Conservation (phyloP, 2,888 invertebrate genomes). For the Melangyna quadrimaculata region DNA sequence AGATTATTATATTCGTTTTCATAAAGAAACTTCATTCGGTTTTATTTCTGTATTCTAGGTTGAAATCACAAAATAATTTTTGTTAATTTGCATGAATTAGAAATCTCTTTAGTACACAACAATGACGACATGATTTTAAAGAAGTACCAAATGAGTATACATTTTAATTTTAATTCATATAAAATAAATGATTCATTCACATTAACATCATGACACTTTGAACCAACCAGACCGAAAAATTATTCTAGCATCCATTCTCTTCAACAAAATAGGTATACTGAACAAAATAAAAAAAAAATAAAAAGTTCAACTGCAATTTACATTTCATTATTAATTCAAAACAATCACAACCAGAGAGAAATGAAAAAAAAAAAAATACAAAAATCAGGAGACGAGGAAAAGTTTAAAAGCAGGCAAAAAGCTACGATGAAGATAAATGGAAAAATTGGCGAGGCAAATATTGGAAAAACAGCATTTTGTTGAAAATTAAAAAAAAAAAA, state of each 20-base stretch:
- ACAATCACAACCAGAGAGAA: conserved; percentile 16
- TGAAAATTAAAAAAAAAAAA: neutral
- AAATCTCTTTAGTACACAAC: neutral
- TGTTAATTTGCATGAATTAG: neutral
- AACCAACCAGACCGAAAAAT: conserved; percentile 65
- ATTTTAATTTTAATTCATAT: too few species aligned
- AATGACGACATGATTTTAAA: neutral
- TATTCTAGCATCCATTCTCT: conserved; percentile 30
- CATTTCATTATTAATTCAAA: conserved; percentile 69
- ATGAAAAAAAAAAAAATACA: neutral
- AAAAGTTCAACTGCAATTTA: conserved; percentile 61
- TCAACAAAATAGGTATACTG: neutral
- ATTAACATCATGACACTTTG: conserved; percentile 58
- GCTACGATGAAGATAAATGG: conserved; percentile 12
- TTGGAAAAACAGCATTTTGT: neutral
- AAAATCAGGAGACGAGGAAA: conserved; percentile 5
- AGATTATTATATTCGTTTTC: too few species aligned
- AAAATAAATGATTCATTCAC: conserved; percentile 57
- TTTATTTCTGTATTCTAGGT: neutral
- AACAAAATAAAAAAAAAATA: neutral
- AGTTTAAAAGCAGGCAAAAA: neutral
- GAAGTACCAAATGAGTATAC: too few species aligned
- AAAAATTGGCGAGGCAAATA: neutral
- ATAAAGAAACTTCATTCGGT: too few species aligned
- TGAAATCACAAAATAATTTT: neutral